These are phyloP conservation scores for Ptychoptera contaminata DNA, from an alignment of 2,888 invertebrate genomes.

Conservation along the genomic window DNA sequence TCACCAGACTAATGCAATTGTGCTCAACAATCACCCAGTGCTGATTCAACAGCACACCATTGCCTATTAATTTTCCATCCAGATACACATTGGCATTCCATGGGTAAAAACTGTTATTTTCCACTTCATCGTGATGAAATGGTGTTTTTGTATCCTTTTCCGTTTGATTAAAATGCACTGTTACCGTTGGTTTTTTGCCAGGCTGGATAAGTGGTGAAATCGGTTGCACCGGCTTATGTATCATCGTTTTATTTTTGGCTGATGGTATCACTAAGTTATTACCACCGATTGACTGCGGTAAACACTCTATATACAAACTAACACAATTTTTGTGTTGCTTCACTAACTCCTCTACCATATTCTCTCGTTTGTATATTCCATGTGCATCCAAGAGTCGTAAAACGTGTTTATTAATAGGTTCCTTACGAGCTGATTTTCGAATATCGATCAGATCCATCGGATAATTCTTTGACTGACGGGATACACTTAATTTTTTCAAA, in stretches of 20 bases:
- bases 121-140: not conserved
- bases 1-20: slow-evolving; percentile 33
- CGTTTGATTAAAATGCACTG: slow-evolving; percentile 3
- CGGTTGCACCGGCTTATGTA: slow-evolving; percentile 10
- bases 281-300: slow-evolving; percentile 17
- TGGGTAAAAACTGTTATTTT: slow-evolving; percentile 35
- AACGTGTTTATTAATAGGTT: no score
- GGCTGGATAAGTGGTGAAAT: slow-evolving; percentile 12
- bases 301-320: slow-evolving; percentile 24
- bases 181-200: slow-evolving; percentile 11
- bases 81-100: slow-evolving; percentile 60
- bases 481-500: no score
- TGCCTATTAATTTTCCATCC: slow-evolving; percentile 52
- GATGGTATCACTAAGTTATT: slow-evolving; percentile 18
- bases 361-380: no score
- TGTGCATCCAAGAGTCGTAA: no score
- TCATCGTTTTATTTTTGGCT: slow-evolving; percentile 7
- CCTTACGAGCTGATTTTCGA: no score
- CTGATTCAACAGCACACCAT: slow-evolving; percentile 48
- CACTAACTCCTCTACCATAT: not conserved
- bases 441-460: no score
- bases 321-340: slow-evolving; percentile 15
- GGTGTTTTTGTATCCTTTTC: not conserved
- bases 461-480: no score
- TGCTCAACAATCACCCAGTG: slow-evolving; percentile 48